A percentile compares a stretch with the other conserved stretches of the same genome.
phyloP scores from a whole-genome alignment of 2,797 vertebrate genomes.

The Bryconaethiops microstoma region DNA sequence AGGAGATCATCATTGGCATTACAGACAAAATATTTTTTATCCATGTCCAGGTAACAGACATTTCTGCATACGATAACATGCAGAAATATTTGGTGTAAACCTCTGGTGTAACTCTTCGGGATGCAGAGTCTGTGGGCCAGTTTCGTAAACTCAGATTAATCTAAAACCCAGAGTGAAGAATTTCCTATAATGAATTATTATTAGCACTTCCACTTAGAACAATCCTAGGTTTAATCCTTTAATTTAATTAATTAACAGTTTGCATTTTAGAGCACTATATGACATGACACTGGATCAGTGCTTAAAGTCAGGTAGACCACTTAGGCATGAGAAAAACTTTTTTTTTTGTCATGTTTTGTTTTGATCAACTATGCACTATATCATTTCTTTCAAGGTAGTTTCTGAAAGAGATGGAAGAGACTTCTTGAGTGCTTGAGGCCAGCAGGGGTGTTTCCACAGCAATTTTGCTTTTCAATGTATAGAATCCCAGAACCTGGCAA shows the following conservation, averaged over 20 bases:
- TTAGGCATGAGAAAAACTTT: background rate
- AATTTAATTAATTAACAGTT: background rate
- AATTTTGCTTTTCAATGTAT: conserved; percentile 17
- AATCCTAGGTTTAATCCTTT: background rate
- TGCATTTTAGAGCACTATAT: background rate
- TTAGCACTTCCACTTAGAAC: background rate
- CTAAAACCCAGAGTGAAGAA: background rate
- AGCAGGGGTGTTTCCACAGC: conserved; percentile 7
- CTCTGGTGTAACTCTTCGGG: too few relatives aligned
- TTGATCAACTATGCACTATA: background rate
- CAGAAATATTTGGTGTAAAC: too few relatives aligned
- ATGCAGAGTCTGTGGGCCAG: background rate
- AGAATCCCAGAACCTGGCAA: conserved; percentile 8
- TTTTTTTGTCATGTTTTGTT: conserved; percentile 1
- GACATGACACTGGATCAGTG: background rate
- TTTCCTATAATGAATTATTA: background rate
- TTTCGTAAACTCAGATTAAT: background rate
- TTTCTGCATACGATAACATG: too few relatives aligned
- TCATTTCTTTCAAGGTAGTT: conserved; percentile 9
- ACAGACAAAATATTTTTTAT: too few relatives aligned
- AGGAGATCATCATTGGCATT: too few relatives aligned
- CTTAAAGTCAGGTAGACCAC: background rate
- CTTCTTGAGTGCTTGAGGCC: background rate
- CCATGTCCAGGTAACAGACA: too few relatives aligned
- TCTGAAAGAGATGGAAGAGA: conserved; percentile 17